Evolutionary conservation across 2,797 vertebrate genomes (phyloP).

Genomic region (Brachymystax lenok): DNA sequence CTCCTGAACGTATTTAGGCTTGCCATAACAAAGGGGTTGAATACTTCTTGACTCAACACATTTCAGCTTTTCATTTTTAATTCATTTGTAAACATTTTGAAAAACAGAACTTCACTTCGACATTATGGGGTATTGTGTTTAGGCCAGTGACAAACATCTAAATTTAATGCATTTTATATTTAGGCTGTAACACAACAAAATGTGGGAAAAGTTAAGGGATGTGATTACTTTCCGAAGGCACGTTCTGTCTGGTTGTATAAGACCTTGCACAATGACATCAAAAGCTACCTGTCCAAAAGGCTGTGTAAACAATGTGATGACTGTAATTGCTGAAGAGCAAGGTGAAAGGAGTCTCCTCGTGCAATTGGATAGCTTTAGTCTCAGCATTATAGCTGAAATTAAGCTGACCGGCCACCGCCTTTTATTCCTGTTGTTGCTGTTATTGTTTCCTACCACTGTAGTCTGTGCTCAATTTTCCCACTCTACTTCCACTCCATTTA

Average conservation of each 20-base stretch:
- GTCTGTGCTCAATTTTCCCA: not conserved
- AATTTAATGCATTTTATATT: no score
- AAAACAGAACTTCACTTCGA: no score
- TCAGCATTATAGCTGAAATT: not conserved
- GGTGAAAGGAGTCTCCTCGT: not conserved
- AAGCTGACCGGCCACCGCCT: not conserved
- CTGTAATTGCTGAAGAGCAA: slow-evolving; percentile 1
- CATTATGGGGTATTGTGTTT: no score
- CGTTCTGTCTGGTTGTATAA: not conserved
- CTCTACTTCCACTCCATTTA: not conserved
- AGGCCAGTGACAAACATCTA: no score
- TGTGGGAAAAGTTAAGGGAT: no score
- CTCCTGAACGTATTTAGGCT: no score
- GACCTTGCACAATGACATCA: slow-evolving; percentile 2
- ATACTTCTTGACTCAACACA: no score
- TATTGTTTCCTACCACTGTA: not conserved
- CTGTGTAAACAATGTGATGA: not conserved
- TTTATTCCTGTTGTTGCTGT: not conserved
- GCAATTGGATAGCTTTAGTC: not conserved
- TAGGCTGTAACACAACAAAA: no score
- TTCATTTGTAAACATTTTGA: no score
- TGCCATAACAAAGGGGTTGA: no score
- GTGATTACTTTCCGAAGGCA: no score
- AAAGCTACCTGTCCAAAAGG: not conserved
- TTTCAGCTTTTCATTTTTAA: no score